phyloP scores from a whole-genome alignment of 2,888 invertebrate genomes.

The Quadriops clusia region DNA sequence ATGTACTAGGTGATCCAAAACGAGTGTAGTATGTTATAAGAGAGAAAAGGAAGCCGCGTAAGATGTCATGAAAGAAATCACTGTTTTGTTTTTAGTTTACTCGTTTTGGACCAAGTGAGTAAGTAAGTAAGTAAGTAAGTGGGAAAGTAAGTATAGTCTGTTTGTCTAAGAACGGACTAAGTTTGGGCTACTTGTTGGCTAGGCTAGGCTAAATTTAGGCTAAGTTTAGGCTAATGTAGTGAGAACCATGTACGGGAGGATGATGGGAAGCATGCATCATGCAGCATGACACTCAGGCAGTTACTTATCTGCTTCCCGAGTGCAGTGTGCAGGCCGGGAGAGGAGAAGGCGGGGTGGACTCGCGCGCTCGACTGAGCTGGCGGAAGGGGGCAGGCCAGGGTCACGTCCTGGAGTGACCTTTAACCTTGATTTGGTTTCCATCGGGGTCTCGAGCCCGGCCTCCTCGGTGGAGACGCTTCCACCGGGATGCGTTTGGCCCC shows the following conservation, averaged over 20 bases:
- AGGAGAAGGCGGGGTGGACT: conserved; percentile 24
- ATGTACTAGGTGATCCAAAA: conserved; percentile 1
- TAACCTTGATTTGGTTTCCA: conserved; percentile 74
- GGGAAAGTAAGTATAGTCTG: too few relatives aligned
- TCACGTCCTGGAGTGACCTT: conserved; percentile 64
- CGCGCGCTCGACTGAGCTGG: conserved; percentile 34
- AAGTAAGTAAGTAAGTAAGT: too few relatives aligned
- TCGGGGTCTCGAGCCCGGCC: conserved; percentile 50
- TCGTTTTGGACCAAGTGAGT: too few relatives aligned
- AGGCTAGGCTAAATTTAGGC: too few relatives aligned
- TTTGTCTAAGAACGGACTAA: too few relatives aligned
- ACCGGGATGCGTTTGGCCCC: conserved; percentile 18
- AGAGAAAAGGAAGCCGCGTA: not conserved
- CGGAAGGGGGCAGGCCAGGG: conserved; percentile 44
- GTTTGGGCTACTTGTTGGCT: too few relatives aligned
- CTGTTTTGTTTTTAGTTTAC: too few relatives aligned
- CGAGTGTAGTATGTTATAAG: not conserved
- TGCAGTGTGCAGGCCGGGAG: conserved; percentile 23
- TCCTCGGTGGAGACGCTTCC: conserved; percentile 22
- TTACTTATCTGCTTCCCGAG: conserved; percentile 32
- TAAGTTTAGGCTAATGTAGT: too few relatives aligned
- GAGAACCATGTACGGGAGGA: too few relatives aligned
- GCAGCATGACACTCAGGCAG: conserved; percentile 30
- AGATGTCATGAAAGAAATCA: too few relatives aligned
- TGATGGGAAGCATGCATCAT: conserved; percentile 28